Percentiles rank a stretch among this genome's conserved stretches.
These are phyloP conservation scores for Pseudochirops corinnae DNA, from an alignment of 2,797 vertebrate genomes.

Conservation along the genomic window DNA sequence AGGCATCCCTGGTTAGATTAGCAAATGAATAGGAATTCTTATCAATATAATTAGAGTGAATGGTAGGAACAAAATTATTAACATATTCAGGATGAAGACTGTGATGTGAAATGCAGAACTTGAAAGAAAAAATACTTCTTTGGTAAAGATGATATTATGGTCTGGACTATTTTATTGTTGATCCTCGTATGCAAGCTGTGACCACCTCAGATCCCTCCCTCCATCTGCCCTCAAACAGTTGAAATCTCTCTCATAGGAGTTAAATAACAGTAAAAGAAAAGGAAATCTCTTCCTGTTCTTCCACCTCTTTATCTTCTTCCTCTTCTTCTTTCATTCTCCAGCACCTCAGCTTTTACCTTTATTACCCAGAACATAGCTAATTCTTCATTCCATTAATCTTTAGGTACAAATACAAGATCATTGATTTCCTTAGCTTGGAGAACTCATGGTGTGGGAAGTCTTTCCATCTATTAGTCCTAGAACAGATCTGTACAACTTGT, in stretches of 20 bases:
- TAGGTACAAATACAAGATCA: background rate
- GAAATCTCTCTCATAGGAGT: background rate
- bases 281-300: background rate
- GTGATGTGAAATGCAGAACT: background rate
- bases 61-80: background rate
- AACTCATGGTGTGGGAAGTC: background rate
- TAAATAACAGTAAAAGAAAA: background rate
- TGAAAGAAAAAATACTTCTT: background rate
- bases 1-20: background rate
- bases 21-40: background rate
- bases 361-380: background rate
- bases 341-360: background rate
- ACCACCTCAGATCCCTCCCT: background rate
- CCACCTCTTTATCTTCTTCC: background rate
- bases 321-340: background rate
- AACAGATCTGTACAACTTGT: too few relatives aligned
- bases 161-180: background rate
- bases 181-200: background rate
- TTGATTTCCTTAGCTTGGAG: background rate
- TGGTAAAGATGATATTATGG: background rate
- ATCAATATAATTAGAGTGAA: background rate
- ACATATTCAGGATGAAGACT: background rate
- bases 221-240: background rate
- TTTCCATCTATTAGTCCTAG: background rate
- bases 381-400: background rate